These are phyloP conservation scores for Meandrina meandrites DNA, from an alignment of 92 coral and sea anemone species.

Conservation along the genomic window DNA sequence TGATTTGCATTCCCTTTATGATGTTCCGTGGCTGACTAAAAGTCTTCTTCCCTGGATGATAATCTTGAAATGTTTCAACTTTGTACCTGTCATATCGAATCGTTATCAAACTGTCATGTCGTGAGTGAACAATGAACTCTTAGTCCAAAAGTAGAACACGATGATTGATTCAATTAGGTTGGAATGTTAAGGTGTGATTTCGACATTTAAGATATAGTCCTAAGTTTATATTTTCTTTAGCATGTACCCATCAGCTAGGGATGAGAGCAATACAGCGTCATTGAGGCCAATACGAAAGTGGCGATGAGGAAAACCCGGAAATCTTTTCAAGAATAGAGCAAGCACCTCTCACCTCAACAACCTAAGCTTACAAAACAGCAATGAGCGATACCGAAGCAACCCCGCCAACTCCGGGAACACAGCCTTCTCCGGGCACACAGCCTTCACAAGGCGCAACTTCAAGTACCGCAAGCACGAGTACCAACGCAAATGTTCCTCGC, in stretches of 20 bases:
- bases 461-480: neutral
- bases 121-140: neutral
- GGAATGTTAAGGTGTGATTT: neutral
- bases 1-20: no score
- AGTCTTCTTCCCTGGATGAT: no score
- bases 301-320: no score
- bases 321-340: no score
- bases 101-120: neutral
- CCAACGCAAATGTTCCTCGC: conserved; percentile 27
- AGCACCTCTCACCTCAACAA: no score
- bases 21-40: no score
- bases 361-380: no score
- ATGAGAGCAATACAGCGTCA: neutral
- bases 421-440: no score
- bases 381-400: no score
- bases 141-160: neutral
- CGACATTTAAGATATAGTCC: no score
- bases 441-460: neutral
- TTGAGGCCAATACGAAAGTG: neutral
- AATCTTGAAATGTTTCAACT: no score
- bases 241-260: neutral
- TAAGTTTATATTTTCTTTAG: neutral
- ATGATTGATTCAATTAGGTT: conserved; percentile 10
- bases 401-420: neutral
- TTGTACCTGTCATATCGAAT: no score